Base-by-base conservation (phyloP, 1,140 invertebrate genomes). In the Lepidurus arcticus region DNA sequence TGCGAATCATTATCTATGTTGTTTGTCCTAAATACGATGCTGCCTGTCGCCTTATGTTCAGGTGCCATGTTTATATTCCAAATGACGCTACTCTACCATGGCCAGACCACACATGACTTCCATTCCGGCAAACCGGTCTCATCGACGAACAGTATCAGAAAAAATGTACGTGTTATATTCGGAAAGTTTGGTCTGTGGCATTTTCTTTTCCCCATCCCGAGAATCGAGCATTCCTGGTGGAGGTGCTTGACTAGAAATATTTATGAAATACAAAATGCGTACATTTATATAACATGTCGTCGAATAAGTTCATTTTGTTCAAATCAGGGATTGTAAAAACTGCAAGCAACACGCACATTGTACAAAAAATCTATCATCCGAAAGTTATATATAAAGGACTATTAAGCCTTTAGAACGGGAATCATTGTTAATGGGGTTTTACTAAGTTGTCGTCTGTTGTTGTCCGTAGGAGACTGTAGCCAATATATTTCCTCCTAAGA, bases 41-140 rank as follows among this genome's bases (percentile, higher is more conserved):
- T 73, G 5, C 42, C 78, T 7, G 42, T 78, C 7, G 73, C 24
- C 1, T 43, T 78, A 47, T 78, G 74, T 16, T 34, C 73, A 24
- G 43, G 44, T 13, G 65, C 34, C 16, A 75, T 78, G 73, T 75
- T 78, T 47, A 26, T 43, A 13, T 73, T 78, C 34, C 78, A 78
- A 45, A 44, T 42, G 26, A 24, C 34, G 34, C 73, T 78, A 24
- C 10, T 78, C 24, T 74, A 42, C 13, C 73, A n/a, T n/a, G 73
- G 78, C 10, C 44, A 44, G 16, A 78, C 78, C 1, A 44, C 65
- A 21, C 73, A 78, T 42, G 78, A 78, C 16, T 75, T 74, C 34
- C 26, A 76, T 65, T 76, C 76, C n/a, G 65, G 42, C 45, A 76
- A 45, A 26, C 76, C 24, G n/a, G 44, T 76, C n/a, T 42, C 76